These are phyloP conservation scores for Triplophysa tibetana DNA, from an alignment of 2,113 vertebrate genomes.

Conservation along the genomic window DNA sequence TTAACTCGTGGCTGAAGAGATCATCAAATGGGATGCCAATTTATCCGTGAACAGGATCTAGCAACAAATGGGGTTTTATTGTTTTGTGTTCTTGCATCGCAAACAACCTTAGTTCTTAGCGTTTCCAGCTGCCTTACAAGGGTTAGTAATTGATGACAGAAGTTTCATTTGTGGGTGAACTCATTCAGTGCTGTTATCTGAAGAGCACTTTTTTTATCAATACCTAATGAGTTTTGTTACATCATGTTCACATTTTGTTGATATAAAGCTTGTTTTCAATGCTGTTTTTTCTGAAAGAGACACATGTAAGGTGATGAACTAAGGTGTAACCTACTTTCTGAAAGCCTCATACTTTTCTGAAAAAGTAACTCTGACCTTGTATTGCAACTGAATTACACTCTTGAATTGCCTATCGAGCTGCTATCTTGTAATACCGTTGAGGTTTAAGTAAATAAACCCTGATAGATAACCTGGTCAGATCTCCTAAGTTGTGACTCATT, in stretches of 20 bases:
- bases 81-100: too few species aligned
- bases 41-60: too few species aligned
- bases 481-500: background rate
- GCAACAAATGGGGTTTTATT: too few species aligned
- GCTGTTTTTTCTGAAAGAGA: background rate
- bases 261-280: background rate
- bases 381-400: background rate
- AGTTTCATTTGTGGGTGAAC: too few species aligned
- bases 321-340: background rate
- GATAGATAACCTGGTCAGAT: background rate
- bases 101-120: too few species aligned
- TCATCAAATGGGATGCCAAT: too few species aligned
- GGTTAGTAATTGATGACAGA: too few species aligned
- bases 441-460: background rate
- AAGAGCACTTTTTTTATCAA: too few species aligned
- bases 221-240: too few species aligned
- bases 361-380: background rate
- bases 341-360: background rate
- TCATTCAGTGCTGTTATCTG: background rate
- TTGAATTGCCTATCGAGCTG: background rate
- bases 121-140: too few species aligned
- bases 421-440: background rate
- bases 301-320: background rate
- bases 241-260: background rate
- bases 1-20: too few species aligned